A percentile compares a stretch with the other conserved stretches of the same genome.
Conservation (phyloP, 1,140 invertebrate species). For the Phymastichus coffea region DNA sequence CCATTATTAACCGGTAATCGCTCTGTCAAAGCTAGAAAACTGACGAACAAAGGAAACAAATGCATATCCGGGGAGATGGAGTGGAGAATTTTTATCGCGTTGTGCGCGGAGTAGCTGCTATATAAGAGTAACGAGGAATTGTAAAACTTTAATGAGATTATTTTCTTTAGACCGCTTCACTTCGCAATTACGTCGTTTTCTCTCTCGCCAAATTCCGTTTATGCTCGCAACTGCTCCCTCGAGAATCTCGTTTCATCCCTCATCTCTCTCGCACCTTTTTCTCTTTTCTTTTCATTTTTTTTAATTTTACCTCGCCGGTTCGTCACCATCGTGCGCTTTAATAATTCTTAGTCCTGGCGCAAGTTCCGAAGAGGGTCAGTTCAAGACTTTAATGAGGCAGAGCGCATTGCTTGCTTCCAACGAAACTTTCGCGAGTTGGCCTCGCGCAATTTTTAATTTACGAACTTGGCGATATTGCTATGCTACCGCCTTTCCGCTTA, state of each 20-base stretch:
- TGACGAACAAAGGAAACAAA: too few species aligned
- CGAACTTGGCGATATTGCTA: too few species aligned
- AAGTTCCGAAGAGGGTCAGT: not conserved
- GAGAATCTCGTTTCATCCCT: not conserved
- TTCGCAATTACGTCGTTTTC: constrained; percentile 12
- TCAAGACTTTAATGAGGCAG: too few species aligned
- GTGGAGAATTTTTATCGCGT: too few species aligned
- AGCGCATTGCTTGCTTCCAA: not conserved
- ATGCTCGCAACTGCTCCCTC: not conserved
- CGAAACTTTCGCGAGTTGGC: not conserved
- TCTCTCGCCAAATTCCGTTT: constrained; percentile 1
- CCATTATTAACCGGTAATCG: too few species aligned
- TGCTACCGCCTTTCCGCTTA: too few species aligned
- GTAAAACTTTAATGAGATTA: constrained; percentile 29
- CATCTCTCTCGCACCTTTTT: too few species aligned
- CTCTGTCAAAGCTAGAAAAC: too few species aligned
- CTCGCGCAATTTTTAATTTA: constrained; percentile 16
- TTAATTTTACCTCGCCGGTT: not conserved
- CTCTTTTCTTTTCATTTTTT: too few species aligned
- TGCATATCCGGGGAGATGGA: too few species aligned
- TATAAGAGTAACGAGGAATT: constrained; percentile 22
- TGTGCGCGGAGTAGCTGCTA: too few species aligned
- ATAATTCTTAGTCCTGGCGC: constrained; percentile 4
- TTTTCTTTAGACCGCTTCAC: constrained; percentile 18
- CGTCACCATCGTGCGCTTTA: not conserved